Evolutionary conservation across 2,797 vertebrate species (phyloP).

Genomic region (Epinephelus malabaricus): DNA sequence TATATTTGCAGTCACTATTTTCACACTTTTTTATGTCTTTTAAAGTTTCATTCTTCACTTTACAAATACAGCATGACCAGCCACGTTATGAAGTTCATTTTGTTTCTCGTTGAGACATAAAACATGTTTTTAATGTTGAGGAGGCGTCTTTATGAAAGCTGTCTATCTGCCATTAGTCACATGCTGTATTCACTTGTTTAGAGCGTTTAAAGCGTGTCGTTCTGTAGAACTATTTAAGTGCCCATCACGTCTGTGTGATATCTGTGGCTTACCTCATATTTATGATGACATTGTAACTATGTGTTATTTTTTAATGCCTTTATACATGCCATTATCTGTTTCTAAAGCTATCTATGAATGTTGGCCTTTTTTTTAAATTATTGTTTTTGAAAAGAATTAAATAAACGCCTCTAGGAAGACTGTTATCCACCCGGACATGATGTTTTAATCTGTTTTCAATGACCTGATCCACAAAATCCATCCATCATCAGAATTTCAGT

Average conservation of each 20-base stretch:
- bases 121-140: neutral
- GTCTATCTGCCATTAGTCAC: constrained; percentile 1
- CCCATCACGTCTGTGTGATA: constrained; percentile 44
- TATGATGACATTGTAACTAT: constrained; percentile 58
- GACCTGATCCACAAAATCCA: constrained; percentile 16
- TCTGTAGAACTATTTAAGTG: constrained; percentile 52
- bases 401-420: constrained; percentile 43
- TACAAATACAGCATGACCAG: neutral
- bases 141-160: neutral
- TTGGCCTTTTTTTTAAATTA: constrained; percentile 34
- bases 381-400: constrained; percentile 47
- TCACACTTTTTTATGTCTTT: constrained; percentile 39
- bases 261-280: constrained; percentile 72
- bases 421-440: neutral
- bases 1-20: constrained; percentile 53
- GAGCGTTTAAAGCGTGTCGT: constrained; percentile 15
- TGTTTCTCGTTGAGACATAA: neutral
- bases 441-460: neutral
- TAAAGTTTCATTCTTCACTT: constrained; percentile 15
- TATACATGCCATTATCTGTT: constrained; percentile 52
- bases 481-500: constrained; percentile 57
- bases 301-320: constrained; percentile 62
- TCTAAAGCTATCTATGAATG: constrained; percentile 47
- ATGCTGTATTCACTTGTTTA: constrained; percentile 4
- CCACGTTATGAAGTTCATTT: neutral